These are phyloP conservation scores for Peromyscus nudipes DNA, from an alignment of 2,797 vertebrate species.

Conservation along the genomic window DNA sequence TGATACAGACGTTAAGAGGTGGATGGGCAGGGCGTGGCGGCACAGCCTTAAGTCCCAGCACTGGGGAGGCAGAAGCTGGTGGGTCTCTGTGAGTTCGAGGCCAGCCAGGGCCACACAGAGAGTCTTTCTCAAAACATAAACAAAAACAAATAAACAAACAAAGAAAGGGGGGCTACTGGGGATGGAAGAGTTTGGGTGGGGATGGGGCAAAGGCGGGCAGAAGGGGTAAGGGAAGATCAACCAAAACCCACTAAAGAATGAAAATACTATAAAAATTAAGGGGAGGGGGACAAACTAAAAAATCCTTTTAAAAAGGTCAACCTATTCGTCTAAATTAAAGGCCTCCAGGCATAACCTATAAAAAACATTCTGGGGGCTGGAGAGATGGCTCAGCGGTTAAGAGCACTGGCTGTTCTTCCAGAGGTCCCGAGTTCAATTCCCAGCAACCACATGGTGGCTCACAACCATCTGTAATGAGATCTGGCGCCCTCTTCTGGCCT, in stretches of 20 bases:
- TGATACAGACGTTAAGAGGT: neutral
- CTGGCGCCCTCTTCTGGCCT: too few species aligned
- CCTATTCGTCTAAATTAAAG: slow-evolving; percentile 18
- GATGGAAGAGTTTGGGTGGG: neutral
- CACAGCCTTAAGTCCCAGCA: neutral
- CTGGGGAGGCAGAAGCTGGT: neutral
- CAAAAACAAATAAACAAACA: neutral
- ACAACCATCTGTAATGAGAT: too few species aligned
- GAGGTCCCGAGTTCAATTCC: too few species aligned
- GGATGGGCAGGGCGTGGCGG: neutral
- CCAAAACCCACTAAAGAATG: neutral
- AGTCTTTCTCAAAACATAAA: neutral
- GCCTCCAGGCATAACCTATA: slow-evolving; percentile 27
- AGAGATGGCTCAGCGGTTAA: too few species aligned
- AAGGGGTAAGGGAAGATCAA: neutral
- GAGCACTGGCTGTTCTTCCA: too few species aligned
- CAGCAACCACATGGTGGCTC: too few species aligned
- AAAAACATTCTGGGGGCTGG: too few species aligned
- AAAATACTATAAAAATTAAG: neutral
- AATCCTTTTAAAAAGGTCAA: slow-evolving; percentile 46
- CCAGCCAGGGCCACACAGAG: too few species aligned
- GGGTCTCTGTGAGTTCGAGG: too few species aligned
- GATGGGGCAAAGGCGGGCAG: too few species aligned
- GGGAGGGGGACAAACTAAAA: neutral
- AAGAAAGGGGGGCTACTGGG: neutral